Base-by-base conservation (phyloP, 2,888 invertebrate genomes). In the Drosophila affinis region DNA sequence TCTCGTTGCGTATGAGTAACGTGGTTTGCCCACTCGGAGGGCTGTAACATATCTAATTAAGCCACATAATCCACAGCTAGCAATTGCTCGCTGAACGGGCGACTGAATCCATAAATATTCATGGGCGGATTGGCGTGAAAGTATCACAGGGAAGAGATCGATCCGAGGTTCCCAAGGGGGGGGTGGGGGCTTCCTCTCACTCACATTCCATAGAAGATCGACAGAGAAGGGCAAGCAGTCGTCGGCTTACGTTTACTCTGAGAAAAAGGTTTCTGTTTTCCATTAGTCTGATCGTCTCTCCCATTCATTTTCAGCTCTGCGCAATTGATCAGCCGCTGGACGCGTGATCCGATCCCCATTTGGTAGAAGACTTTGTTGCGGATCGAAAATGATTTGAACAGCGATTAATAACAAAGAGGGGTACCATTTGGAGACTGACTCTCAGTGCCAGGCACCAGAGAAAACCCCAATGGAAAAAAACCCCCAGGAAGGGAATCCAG, bases 1-100 rank as follows among this genome's bases (percentile, higher is more conserved):
- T 79, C 74, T 79, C 74, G 49, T 21, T 76, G 61, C 85, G 79
- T 72, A 83, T 83, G 78, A 67, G 82, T 78, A 76, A 77, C 59
- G 67, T 57, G 55, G 63, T 56, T 63, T 56, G 62, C 71, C 68
- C 64, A 24, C 61, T 45, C 53, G 45, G 61, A 80, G 62, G 61
- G 78, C 61, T 78, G 77, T 77, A 64, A 60, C 44, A 62, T 53
- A 61, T 60, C 52, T 27, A 64, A 32, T 29, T 34, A 59, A 56
- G 49, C n/a, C 47, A 55, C 59, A 65, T 63, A 62, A 67, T 63
- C 18, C n/a, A 32, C 56, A 24, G 27, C 45, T 5, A 39, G 34
- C 64, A 64, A 52, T 64, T 64, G 39, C 67, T 24, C 24, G 5
- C 64, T 65, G 52, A 27, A 65, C 65, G 64, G 64, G 49, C 65